Base-by-base conservation (phyloP, 2,113 vertebrate species). In the Chamaea fasciata region DNA sequence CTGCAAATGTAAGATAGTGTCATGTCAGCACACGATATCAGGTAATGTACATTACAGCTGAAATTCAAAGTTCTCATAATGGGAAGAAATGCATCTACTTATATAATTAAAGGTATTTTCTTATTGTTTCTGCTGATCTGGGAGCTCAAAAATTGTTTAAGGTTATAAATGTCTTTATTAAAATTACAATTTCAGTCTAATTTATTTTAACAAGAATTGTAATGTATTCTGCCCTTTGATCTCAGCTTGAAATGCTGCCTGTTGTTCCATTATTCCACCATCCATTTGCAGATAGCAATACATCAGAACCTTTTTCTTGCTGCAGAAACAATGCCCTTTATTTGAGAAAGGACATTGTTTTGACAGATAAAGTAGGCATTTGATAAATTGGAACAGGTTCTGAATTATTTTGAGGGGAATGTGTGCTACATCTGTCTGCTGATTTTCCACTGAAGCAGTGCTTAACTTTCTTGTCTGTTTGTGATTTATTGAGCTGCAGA, bases 311-410 rank as follows among this genome's bases (percentile, higher is more conserved):
- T 97, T 98, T 98, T 97, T 96, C 96, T 97, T 95, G 90, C 97
- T 97, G 92, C 93, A 98, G 97, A 98, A 98, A 98, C 98, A 98
- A 98, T 98, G 98, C 97, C 98, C 98, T 98, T 98, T 98, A 97
- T 98, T 98, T 97, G 97, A 98, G 97, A 97, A 98, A 98, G 98
- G 98, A 98, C 98, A 96, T 98, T 98, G 98, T 98, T 98, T 98
- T 98, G 98, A 98, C 98, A 98, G 98, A 98, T 98, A 98, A 98
- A 98, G 98, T 98, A 98, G 98, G 97, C 97, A 98, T 98, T 98
- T 98, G 98, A 98, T 98, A 98, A 98, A 98, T 98, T 98, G 98
- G 98, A 98, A 98, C 98, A 98, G 98, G 98, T 98, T 98, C 97
- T 98, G 98, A 98, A 98, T 98, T 98, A 98, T 98, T 98, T 98